Conservation (phyloP, 2,888 invertebrate species). For the Thera britannica region DNA sequence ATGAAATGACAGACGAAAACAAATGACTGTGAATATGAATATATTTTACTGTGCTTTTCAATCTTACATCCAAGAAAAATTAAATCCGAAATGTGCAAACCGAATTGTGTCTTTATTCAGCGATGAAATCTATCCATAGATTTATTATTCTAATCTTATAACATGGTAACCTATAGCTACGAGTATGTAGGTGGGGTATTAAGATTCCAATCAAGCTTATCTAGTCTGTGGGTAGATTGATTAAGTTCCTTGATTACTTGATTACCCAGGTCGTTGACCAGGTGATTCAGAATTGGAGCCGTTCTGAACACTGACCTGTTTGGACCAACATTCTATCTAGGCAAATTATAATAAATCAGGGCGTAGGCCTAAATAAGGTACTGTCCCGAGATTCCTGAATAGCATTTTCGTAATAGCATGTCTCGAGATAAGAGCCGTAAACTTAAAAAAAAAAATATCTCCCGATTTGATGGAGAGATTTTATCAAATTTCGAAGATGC, state of each 20-base stretch:
- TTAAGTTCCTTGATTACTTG: constrained; percentile 28
- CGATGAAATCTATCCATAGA: not conserved
- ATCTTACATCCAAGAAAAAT: not conserved
- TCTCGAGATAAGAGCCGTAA: too few species aligned
- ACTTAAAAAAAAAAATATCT: too few species aligned
- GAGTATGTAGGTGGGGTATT: not conserved
- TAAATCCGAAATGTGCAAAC: not conserved
- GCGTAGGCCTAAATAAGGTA: not conserved
- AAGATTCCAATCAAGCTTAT: constrained; percentile 14
- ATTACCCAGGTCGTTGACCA: constrained; percentile 31
- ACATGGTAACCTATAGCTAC: not conserved
- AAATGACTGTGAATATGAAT: too few species aligned
- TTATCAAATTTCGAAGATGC: too few species aligned
- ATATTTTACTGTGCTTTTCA: too few species aligned
- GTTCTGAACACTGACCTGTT: constrained; percentile 13
- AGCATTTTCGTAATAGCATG: too few species aligned
- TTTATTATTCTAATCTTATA: not conserved
- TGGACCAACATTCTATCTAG: constrained; percentile 5
- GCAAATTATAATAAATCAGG: constrained; percentile 4
- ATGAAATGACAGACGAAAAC: too few species aligned
- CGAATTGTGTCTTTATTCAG: not conserved
- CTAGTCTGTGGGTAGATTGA: constrained; percentile 23
- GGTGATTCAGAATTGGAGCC: constrained; percentile 25
- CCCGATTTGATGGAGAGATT: too few species aligned
- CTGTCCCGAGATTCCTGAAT: not conserved